These are phyloP conservation scores for Dicycla oo DNA, from an alignment of 2,888 invertebrate species.

Conservation along the genomic window DNA sequence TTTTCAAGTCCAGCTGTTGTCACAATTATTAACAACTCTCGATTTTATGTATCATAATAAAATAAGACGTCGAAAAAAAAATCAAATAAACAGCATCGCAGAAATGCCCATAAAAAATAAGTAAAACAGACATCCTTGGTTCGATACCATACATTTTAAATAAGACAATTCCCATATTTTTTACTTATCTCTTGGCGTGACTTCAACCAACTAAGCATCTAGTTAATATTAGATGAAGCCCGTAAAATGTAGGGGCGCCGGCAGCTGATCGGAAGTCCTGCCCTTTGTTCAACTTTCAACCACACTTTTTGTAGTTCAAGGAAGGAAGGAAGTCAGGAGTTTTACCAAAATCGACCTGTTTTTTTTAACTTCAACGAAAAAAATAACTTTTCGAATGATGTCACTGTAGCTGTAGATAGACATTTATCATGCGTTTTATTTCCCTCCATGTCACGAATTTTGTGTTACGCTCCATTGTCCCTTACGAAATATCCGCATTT, in stretches of 20 bases:
- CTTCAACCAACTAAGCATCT: constrained; percentile 70
- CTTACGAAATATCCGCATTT: constrained; percentile 84
- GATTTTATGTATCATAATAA: background rate
- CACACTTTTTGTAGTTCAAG: constrained; percentile 79
- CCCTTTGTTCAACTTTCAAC: constrained; percentile 87
- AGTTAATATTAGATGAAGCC: constrained; percentile 88
- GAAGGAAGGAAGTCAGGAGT: constrained; percentile 82
- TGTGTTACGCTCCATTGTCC: constrained; percentile 78
- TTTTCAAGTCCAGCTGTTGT: background rate
- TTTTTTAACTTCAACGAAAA: constrained; percentile 27
- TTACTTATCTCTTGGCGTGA: constrained; percentile 70
- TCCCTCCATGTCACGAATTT: constrained; percentile 70
- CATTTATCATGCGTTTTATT: constrained; percentile 54
- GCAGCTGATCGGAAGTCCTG: constrained; percentile 91
- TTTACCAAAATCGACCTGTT: constrained; percentile 65
- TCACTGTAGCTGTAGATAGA: constrained; percentile 32
- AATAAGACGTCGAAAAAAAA: background rate
- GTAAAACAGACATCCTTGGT: constrained; percentile 16
- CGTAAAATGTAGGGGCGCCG: constrained; percentile 84
- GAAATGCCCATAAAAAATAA: constrained; percentile 13
- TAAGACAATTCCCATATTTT: constrained; percentile 61
- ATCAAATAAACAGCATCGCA: background rate
- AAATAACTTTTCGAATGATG: constrained; percentile 21
- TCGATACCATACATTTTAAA: constrained; percentile 49
- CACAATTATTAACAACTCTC: background rate